A percentile compares a stretch with the other conserved stretches of the same genome.
These are phyloP conservation scores for Ceratothoa steindachneri DNA, from an alignment of 2,888 invertebrate genomes.

Conservation along the genomic window DNA sequence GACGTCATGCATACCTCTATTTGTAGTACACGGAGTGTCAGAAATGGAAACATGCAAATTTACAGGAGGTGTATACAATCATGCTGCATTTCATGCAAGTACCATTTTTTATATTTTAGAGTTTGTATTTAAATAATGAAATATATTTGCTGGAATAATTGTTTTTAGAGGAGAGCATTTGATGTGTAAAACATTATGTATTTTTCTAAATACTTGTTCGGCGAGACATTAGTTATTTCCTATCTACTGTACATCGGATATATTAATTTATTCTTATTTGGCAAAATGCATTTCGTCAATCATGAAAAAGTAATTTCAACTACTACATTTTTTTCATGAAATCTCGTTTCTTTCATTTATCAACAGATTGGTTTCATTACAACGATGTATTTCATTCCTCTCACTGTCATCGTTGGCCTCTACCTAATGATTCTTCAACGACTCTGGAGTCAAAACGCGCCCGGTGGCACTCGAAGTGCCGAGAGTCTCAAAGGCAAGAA, in stretches of 20 bases:
- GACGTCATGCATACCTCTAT: conserved; percentile 71
- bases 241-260: too few relatives aligned
- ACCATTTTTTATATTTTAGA: background rate
- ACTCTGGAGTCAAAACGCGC: conserved; percentile 70
- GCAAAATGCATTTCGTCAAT: too few relatives aligned
- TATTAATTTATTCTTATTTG: too few relatives aligned
- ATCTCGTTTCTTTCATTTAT: too few relatives aligned
- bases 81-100: conserved; percentile 55
- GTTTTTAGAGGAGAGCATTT: too few relatives aligned
- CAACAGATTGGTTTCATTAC: conserved; percentile 77
- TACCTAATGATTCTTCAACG: conserved; percentile 85
- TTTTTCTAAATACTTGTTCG: too few relatives aligned
- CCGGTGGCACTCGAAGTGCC: conserved; percentile 68
- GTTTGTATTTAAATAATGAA: too few relatives aligned
- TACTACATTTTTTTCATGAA: too few relatives aligned
- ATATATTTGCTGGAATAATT: too few relatives aligned
- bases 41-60: conserved; percentile 60
- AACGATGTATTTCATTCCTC: conserved; percentile 81
- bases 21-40: conserved; percentile 71
- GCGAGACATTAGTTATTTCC: too few relatives aligned
- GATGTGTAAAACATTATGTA: too few relatives aligned
- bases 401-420: conserved; percentile 77
- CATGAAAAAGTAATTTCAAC: too few relatives aligned
- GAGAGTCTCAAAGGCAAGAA: conserved; percentile 78
- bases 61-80: conserved; percentile 57